A percentile compares a stretch with the other conserved stretches of the same genome.
phyloP scores from a whole-genome alignment of 1,140 invertebrate species.

The Adoxophyes honmai region DNA sequence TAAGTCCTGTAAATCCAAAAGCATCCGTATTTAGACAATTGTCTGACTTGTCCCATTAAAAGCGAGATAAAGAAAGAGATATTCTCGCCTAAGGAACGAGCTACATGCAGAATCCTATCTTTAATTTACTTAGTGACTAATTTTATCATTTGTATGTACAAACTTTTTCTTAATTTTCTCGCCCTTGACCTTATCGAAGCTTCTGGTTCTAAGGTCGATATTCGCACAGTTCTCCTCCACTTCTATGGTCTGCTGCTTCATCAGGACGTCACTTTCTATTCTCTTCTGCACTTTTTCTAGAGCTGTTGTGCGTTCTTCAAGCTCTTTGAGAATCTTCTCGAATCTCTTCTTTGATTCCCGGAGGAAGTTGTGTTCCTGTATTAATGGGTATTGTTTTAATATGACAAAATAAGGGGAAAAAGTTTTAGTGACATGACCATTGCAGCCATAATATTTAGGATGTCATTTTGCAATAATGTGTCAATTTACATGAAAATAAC shows the following conservation, averaged over 20 bases:
- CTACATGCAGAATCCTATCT: too few species aligned
- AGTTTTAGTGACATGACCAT: too few species aligned
- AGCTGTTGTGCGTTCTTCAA: slow-evolving; percentile 39
- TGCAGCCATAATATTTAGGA: too few species aligned
- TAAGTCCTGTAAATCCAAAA: slow-evolving; percentile 28
- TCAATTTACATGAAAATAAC: too few species aligned
- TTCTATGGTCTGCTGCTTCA: slow-evolving; percentile 44
- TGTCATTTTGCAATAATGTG: too few species aligned
- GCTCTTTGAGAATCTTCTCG: slow-evolving; percentile 39
- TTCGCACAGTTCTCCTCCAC: slow-evolving; percentile 45
- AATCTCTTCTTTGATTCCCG: slow-evolving; percentile 54
- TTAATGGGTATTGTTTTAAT: too few species aligned
- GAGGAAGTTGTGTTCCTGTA: slow-evolving; percentile 53
- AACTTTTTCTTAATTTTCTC: slow-evolving; percentile 42
- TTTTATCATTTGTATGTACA: too few species aligned
- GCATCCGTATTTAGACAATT: too few species aligned
- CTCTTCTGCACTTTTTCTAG: slow-evolving; percentile 45
- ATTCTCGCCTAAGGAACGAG: too few species aligned
- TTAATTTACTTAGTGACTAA: not conserved
- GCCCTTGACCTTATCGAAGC: slow-evolving; percentile 20
- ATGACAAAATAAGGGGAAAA: too few species aligned
- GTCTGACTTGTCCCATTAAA: too few species aligned
- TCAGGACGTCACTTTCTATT: slow-evolving; percentile 41
- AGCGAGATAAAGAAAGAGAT: not conserved
- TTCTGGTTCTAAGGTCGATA: slow-evolving; percentile 26